Base-by-base conservation (phyloP, 1,140 invertebrate genomes). In the Ptiloglossa arizonensis region DNA sequence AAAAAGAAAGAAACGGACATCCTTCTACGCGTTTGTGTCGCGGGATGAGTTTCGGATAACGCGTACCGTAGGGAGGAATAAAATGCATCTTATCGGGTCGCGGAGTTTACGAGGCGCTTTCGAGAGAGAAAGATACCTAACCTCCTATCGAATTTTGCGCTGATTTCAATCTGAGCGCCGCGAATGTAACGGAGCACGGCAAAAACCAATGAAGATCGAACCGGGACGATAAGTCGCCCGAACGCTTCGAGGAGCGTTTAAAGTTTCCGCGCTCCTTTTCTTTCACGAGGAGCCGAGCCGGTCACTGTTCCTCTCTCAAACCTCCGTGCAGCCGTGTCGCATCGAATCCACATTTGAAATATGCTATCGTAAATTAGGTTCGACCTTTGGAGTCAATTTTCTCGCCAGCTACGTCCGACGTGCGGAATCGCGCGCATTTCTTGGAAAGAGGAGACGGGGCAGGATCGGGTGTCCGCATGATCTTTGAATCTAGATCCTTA, bases 191-290 rank as follows among this genome's bases (percentile, higher is more conserved):
- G 59, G 59, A 44, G 59, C 35, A 62, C 35, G 35, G 59, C 35
- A n/a, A 62, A 41, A 62, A 62, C 59, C 59, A 62, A 62, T 62
- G 59, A 62, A 62, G 59, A 62, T 62, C 59, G 59, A 62, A 22
- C 59, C 35, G 59, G 59, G 59, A 62, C 59, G 59, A 62, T 62
- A 62, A 41, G 35, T 62, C 35, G 59, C 19, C 59, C 41, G 59
- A 62, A 35, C 59, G 59, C 35, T 62, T 62, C 59, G 59, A 62
- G 59, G 35, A 62, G 0, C 59, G 59, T 41, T 62, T 62, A 62
- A 62, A 62, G 35, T 62, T 62, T 62, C 59, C 59, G 59, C 59
- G 35, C 2, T 62, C 59, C 59, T 62, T 24, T 62, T 62, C 35
- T 62, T 41, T 24, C 57, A 9, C 50, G 50, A n/a, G 50, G 24